Percentiles rank a stretch among this genome's conserved stretches.
Evolutionary conservation across 2,797 vertebrate genomes (phyloP).

Genomic region (Cheirogaleus major): DNA sequence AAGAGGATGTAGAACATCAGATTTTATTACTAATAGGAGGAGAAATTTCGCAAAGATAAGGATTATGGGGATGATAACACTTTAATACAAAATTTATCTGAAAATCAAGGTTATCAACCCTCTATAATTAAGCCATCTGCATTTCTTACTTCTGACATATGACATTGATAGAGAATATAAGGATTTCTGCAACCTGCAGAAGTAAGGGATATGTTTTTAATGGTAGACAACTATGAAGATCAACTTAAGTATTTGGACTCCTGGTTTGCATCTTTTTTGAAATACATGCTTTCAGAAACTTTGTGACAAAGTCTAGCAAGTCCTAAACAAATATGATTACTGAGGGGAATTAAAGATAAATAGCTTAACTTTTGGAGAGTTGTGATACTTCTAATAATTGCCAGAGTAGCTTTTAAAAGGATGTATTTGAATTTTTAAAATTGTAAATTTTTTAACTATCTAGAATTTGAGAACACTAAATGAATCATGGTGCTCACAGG

Average conservation of each 20-base stretch:
- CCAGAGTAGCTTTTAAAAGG: conserved; percentile 2
- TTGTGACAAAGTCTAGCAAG: not conserved
- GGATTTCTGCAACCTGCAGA: not conserved
- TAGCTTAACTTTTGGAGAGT: not conserved
- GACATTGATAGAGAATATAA: conserved; percentile 2
- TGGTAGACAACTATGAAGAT: not conserved
- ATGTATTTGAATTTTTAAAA: not conserved
- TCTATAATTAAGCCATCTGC: conserved; percentile 37
- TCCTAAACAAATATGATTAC: not conserved
- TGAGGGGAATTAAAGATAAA: conserved; percentile 7
- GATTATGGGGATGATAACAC: conserved; percentile 5
- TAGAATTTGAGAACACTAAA: not conserved
- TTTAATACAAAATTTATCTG: conserved; percentile 28
- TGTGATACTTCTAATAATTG: not conserved
- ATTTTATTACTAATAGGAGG: conserved; percentile 21
- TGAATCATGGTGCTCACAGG: not conserved
- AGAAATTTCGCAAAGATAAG: conserved; percentile 61
- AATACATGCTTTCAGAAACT: not conserved
- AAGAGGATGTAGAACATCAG: conserved; percentile 58
- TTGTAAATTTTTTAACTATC: not conserved
- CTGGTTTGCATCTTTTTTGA: not conserved
- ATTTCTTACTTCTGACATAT: conserved; percentile 42
- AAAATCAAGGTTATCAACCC: conserved; percentile 41
- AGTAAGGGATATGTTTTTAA: not conserved
- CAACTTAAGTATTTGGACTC: not conserved